Evolutionary conservation across 2,888 invertebrate species (phyloP).

Genomic region (Notocelia uddmanniana): DNA sequence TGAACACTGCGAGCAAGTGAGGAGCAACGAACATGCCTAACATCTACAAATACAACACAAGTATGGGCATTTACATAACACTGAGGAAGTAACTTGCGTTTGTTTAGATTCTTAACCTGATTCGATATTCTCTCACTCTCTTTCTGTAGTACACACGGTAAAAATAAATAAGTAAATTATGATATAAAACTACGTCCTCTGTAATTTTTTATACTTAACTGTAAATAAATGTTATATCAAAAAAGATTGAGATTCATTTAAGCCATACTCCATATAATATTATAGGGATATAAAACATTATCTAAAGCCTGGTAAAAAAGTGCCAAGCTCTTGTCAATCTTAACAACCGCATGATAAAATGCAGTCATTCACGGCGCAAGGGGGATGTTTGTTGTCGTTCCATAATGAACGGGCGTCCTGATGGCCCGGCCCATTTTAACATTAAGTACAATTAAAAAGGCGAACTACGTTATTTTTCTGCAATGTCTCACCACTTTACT

Average conservation of each 20-base stretch:
- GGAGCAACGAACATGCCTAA: neutral
- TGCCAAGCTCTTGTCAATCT: neutral
- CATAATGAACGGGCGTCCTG: neutral
- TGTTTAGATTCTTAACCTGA: no score
- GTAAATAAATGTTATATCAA: constrained; percentile 16
- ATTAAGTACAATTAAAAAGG: neutral
- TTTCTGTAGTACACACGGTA: neutral
- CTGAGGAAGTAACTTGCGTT: neutral
- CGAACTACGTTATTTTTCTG: neutral
- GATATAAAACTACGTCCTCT: constrained; percentile 4
- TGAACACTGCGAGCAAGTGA: constrained; percentile 7
- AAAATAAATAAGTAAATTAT: constrained; percentile 5
- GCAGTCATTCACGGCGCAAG: neutral
- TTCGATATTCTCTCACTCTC: no score
- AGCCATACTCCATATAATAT: neutral
- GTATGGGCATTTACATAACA: neutral
- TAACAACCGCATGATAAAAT: neutral
- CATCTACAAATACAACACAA: neutral
- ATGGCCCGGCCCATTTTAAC: neutral
- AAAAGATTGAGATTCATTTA: constrained; percentile 20
- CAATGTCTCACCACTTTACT: neutral
- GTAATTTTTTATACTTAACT: constrained; percentile 1
- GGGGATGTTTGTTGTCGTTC: neutral
- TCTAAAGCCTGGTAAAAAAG: neutral
- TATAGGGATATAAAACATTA: neutral